Conservation (phyloP, 2,113 vertebrate genomes). For the Garra rufa region DNA sequence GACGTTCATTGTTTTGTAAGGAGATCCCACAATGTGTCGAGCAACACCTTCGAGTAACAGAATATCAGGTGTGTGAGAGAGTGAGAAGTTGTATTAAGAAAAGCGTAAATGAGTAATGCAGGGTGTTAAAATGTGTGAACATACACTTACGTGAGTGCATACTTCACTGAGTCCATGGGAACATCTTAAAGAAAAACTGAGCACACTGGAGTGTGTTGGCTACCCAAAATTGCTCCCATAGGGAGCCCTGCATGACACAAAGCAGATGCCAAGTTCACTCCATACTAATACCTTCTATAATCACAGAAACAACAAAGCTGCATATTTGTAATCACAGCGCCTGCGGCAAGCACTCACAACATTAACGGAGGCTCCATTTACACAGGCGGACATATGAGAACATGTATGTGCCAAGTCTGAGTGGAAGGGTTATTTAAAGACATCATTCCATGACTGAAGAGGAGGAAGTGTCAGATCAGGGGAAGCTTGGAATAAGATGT, state of each 20-base stretch:
- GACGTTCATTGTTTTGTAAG: slow-evolving; percentile 29
- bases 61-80: background rate
- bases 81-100: background rate
- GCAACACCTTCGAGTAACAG: slow-evolving; percentile 1
- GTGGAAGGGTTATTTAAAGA: slow-evolving; percentile 42
- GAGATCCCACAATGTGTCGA: slow-evolving; percentile 31
- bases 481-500: background rate
- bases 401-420: background rate
- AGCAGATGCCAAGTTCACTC: background rate
- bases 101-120: background rate
- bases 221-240: background rate
- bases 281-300: slow-evolving; percentile 34
- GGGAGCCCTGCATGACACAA: slow-evolving; percentile 13
- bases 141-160: background rate
- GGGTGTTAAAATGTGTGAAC: background rate
- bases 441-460: slow-evolving; percentile 40
- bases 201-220: slow-evolving; percentile 32
- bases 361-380: background rate
- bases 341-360: background rate
- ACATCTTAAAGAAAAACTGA: background rate
- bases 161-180: background rate
- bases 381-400: slow-evolving; percentile 7
- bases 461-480: background rate
- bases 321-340: slow-evolving; percentile 5
- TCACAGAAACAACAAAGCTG: background rate